These are phyloP conservation scores for Mormyrops attenuatus DNA, from an alignment of 2,797 vertebrate genomes.

Conservation along the genomic window DNA sequence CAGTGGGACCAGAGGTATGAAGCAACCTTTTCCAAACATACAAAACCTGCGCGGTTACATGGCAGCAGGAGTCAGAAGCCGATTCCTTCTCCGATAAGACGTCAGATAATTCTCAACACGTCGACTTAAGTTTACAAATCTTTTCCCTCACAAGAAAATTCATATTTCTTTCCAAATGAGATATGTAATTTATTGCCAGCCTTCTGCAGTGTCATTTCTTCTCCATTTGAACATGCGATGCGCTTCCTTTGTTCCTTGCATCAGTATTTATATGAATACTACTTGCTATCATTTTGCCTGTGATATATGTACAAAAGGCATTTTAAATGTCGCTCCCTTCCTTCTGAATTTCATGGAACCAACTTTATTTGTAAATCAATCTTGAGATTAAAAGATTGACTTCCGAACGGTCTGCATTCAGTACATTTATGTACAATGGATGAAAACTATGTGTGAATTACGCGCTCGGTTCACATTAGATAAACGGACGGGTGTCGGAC, in stretches of 20 bases:
- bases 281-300: not conserved
- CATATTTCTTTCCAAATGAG: not conserved
- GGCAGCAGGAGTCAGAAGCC: not conserved
- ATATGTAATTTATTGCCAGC: not conserved
- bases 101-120: not conserved
- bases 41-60: not conserved
- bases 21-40: not conserved
- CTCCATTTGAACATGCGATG: not conserved
- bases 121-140: not conserved
- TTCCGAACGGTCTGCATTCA: not conserved
- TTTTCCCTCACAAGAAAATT: not conserved
- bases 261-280: not conserved
- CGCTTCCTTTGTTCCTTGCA: not conserved
- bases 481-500: not conserved
- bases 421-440: not conserved
- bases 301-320: not conserved
- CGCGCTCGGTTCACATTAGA: not conserved
- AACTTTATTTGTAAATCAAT: not conserved
- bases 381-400: not conserved
- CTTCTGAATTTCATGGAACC: not conserved
- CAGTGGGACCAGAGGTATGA: not conserved
- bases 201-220: not conserved
- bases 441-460: not conserved
- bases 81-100: not conserved
- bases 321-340: not conserved